Base-by-base conservation (phyloP, 1,140 invertebrate genomes). In the Drosophila kurseongensis region DNA sequence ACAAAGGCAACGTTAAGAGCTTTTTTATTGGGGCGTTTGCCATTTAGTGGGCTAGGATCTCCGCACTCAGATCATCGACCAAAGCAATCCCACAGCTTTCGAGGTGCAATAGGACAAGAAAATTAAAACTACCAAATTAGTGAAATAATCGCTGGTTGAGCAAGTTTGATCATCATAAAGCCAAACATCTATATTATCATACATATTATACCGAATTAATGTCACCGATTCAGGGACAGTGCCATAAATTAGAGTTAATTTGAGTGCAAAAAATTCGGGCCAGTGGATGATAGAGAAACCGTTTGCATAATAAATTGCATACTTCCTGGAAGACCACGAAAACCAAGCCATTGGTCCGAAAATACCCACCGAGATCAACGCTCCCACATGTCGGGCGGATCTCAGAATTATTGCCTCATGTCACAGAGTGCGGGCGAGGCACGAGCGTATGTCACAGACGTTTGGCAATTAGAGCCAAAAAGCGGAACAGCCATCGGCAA, bases 241-340 rank as follows among this genome's bases (percentile, higher is more conserved):
- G 66, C 61, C 65, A 85, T 88, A 88, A 88, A 86, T 86, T 82
- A 56, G 59, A 75, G 73, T 88, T 88, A 82, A 86, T 82, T 78
- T 61, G 71, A 72, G 58, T 57, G 73, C 54, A 66, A 66, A 80
- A 58, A 66, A 56, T 44, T 23, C 45, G 45, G 14, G 48, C 38
- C 45, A 54, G 12, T 35, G 45, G 72, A 62, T 56, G 58, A 45
- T 44, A 63, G 63, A 47, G 23, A 78, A 59, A 27, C 45, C 8
- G 51, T 75, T 88, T 75, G 83, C 83, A 83, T 79, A 83, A 82
- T 73, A 86, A 80, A 80, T 77, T 80, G 73, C 83, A 89, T 80
- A 60, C 84, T 88, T 88, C 84, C 84, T 89, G 82, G 84, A 88
- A 88, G 36, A 68, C 68, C 13, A 36, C 35, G 23, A 23, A 23